phyloP scores from a whole-genome alignment of 2,888 invertebrate genomes.

The Pyralis farinalis region DNA sequence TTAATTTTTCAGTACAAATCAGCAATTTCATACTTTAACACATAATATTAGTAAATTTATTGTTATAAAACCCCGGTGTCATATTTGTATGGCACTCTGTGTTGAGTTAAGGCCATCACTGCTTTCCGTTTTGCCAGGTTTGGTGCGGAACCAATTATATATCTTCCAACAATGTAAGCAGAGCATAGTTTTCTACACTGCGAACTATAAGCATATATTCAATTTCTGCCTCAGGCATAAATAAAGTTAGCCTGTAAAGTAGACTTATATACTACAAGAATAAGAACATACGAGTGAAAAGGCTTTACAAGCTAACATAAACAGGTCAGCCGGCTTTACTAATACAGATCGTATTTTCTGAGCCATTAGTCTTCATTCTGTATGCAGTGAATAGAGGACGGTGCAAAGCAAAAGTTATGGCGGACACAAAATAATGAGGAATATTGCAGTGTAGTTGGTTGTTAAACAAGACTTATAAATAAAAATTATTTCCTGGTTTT shows the following conservation, averaged over 20 bases:
- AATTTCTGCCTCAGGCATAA: conserved; percentile 20
- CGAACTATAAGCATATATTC: conserved; percentile 7
- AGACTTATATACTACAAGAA: conserved; percentile 30
- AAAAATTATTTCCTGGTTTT: background rate
- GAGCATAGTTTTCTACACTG: background rate
- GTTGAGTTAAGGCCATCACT: too few species aligned
- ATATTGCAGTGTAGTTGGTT: conserved; percentile 27
- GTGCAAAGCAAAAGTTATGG: conserved; percentile 64
- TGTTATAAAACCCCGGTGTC: too few species aligned
- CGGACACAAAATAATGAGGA: conserved; percentile 66
- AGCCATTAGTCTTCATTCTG: conserved; percentile 60
- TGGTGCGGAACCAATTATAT: too few species aligned
- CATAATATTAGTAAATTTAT: too few species aligned
- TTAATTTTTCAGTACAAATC: too few species aligned
- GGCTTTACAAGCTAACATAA: conserved; percentile 56
- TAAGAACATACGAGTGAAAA: conserved; percentile 46
- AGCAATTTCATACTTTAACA: too few species aligned
- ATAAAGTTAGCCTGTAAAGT: conserved; percentile 24
- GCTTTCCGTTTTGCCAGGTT: too few species aligned
- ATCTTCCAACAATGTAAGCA: too few species aligned
- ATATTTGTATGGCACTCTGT: too few species aligned
- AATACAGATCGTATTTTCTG: conserved; percentile 52
- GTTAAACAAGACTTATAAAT: conserved; percentile 7
- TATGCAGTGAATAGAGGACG: conserved; percentile 40
- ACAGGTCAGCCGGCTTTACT: conserved; percentile 54